Conservation (phyloP, 92 coral and sea anemone genomes). For the Phenganax stokvisi region DNA sequence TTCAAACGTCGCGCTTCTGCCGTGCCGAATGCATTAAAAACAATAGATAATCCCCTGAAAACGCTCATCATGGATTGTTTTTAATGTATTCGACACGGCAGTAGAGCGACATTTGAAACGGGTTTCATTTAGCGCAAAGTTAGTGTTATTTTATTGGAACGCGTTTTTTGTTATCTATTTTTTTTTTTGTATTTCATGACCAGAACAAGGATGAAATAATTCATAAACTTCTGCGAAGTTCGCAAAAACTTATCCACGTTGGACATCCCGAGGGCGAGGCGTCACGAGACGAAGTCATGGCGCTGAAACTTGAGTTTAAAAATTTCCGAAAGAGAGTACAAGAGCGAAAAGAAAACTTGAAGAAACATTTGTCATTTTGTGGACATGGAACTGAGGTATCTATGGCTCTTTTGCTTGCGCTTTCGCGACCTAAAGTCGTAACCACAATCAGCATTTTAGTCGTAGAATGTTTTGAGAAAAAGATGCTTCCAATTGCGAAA, state of each 20-base stretch:
- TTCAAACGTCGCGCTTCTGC: too few relatives aligned
- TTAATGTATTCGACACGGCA: too few relatives aligned
- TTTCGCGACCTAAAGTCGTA: too few relatives aligned
- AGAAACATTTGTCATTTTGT: conserved; percentile 72
- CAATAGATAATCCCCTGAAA: too few relatives aligned
- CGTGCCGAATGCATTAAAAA: too few relatives aligned
- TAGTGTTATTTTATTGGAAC: too few relatives aligned
- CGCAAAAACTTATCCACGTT: conserved; percentile 80
- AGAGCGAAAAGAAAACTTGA: conserved; percentile 68
- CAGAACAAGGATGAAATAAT: conserved; percentile 79
- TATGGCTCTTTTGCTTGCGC: background rate
- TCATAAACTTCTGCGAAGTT: conserved; percentile 74
- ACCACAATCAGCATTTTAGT: too few relatives aligned
- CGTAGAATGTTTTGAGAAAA: background rate
- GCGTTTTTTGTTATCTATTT: background rate
- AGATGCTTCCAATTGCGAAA: too few relatives aligned
- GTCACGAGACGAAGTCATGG: conserved; percentile 56
- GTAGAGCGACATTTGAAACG: too few relatives aligned
- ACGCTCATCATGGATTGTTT: too few relatives aligned
- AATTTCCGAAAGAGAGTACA: conserved; percentile 60
- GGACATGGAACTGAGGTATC: conserved; percentile 69
- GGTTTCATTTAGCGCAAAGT: too few relatives aligned
- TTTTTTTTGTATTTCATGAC: background rate
- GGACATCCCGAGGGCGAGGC: conserved; percentile 65
- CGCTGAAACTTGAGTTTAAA: conserved; percentile 67